phyloP scores from a whole-genome alignment of 2,797 vertebrate genomes.

The Tokudaia tokunoshimensis region DNA sequence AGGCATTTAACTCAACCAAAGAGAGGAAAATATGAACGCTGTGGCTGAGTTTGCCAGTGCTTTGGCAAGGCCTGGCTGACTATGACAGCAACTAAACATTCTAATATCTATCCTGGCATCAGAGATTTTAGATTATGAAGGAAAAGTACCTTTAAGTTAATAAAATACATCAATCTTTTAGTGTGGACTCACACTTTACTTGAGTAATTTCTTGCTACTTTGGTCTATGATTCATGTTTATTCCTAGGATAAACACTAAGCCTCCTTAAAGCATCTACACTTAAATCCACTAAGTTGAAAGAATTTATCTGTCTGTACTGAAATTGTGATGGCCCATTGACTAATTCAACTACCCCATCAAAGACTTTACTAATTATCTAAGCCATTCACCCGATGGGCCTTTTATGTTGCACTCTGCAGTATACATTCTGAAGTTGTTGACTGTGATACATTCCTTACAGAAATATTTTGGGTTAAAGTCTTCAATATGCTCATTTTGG shows the following conservation, averaged over 20 bases:
- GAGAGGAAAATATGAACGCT: conserved; percentile 10
- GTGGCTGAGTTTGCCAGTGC: neutral
- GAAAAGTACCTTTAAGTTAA: neutral
- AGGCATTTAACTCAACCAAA: neutral
- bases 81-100: neutral
- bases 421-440: neutral
- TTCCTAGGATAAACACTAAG: conserved; percentile 12
- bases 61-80: neutral
- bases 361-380: neutral
- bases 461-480: neutral
- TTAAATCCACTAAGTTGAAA: conserved; percentile 40
- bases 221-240: neutral
- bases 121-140: neutral
- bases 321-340: neutral
- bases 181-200: neutral
- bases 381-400: neutral
- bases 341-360: conserved; percentile 1
- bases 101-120: neutral
- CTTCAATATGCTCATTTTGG: neutral
- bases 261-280: conserved; percentile 1
- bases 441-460: neutral
- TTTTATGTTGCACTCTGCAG: neutral
- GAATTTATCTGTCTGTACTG: neutral
- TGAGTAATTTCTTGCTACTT: conserved; percentile 5
- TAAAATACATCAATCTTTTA: conserved; percentile 30